phyloP scores from a whole-genome alignment of 2,113 vertebrate genomes.

The Xiphophorus hellerii region DNA sequence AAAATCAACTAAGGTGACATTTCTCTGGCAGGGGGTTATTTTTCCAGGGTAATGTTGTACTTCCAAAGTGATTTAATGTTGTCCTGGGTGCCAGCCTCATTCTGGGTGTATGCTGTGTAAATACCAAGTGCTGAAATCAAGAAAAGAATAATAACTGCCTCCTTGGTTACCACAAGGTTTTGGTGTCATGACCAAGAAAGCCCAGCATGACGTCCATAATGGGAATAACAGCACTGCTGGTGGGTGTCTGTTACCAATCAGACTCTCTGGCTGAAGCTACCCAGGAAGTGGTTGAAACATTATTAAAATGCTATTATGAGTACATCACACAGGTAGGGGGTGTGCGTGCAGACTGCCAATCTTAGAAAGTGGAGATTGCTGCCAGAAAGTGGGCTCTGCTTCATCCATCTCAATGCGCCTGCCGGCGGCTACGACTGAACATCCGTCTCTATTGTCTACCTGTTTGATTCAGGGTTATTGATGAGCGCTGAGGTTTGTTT shows the following conservation, averaged over 20 bases:
- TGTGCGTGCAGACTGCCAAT: not conserved
- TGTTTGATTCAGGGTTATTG: conserved; percentile 3
- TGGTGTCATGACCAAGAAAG: conserved; percentile 16
- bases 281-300: conserved; percentile 32
- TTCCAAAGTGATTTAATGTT: not conserved
- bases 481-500: conserved; percentile 7
- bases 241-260: conserved; percentile 50
- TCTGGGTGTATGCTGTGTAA: not conserved
- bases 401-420: conserved; percentile 11
- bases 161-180: conserved; percentile 41
- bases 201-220: conserved; percentile 38
- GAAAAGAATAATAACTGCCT: conserved; percentile 10
- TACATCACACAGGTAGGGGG: conserved; percentile 18
- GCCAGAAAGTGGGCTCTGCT: conserved; percentile 11
- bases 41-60: not conserved
- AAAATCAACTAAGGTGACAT: not conserved
- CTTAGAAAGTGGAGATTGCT: conserved; percentile 7
- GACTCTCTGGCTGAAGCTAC: conserved; percentile 38
- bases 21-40: not conserved
- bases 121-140: not conserved
- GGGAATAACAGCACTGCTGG: conserved; percentile 40
- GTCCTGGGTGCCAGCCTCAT: not conserved
- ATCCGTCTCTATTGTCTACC: conserved; percentile 6
- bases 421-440: not conserved
- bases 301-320: conserved; percentile 44